Evolutionary conservation across 1,140 invertebrate species (phyloP).

Genomic region (Drosophila navojoa): DNA sequence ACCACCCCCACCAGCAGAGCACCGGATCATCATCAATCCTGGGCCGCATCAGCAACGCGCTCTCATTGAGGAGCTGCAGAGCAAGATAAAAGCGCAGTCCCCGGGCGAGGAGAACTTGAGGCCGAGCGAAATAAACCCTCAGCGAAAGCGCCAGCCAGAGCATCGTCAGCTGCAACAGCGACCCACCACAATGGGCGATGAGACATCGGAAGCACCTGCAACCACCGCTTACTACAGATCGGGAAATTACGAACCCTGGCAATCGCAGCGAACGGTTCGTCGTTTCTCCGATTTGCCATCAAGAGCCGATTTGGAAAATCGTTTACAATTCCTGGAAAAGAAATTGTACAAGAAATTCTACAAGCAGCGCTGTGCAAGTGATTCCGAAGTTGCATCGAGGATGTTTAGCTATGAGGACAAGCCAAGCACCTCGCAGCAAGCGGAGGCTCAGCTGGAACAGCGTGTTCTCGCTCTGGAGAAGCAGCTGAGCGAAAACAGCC

Average conservation of each 20-base stretch:
- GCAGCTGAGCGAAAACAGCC: conserved; percentile 76
- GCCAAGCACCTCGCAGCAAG: conserved; percentile 68
- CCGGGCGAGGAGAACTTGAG: conserved; percentile 72
- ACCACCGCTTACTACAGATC: conserved; percentile 80
- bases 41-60: conserved; percentile 59
- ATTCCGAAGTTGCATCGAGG: conserved; percentile 83
- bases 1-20: conserved; percentile 47
- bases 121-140: conserved; percentile 74
- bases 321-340: conserved; percentile 80
- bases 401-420: conserved; percentile 45
- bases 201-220: conserved; percentile 83
- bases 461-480: conserved; percentile 76
- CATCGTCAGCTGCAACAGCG: conserved; percentile 53
- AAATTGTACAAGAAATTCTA: conserved; percentile 80
- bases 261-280: conserved; percentile 74
- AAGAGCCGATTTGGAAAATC: conserved; percentile 82
- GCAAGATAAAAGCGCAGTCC: conserved; percentile 60
- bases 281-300: conserved; percentile 83
- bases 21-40: conserved; percentile 14
- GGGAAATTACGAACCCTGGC: conserved; percentile 75
- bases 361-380: conserved; percentile 84
- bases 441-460: conserved; percentile 60
- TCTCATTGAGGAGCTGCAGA: conserved; percentile 74
- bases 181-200: conserved; percentile 75
- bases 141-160: conserved; percentile 37